Evolutionary conservation across 1,140 invertebrate species (phyloP), one percentile per base, ranked within the genome.

Genomic region (Drosophila bipectinata): DNA sequence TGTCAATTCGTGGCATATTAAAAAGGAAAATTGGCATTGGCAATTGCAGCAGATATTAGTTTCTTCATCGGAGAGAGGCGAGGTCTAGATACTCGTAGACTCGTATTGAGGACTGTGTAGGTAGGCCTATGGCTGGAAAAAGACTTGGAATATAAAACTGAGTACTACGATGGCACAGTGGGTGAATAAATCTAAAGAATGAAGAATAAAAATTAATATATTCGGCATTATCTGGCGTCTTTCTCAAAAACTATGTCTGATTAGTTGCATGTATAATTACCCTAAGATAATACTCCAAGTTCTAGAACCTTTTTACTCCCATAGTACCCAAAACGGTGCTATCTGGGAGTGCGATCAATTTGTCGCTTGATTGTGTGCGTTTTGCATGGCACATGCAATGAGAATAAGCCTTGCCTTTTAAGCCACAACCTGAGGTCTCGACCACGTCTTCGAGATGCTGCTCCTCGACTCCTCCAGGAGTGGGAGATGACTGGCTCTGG

Each of bases 1-100:
- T 88, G 82, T 85, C 82, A 85, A 82, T 85, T 85, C 82, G 83
- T 85, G 82, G 82, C 82, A 85, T 85, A 85, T 85, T 85, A 85
- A 85, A 85, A 81, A 87, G 78, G 74, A 85, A 85, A 87, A 85
- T 85, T 85, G 82, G 82, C 82, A 87, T 85, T 87, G 82, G 74
- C 82, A 78, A 88, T 85, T 82, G 78, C 78, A 82, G 41, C 82
- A 87, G 82, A 85, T 85, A 85, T 85, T 85, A 85, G 67, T 67
- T 81, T 54, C 62, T 28, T 57, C 44, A 58, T 63, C 61, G 60
- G 47, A 26, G n/a, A 15, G 28, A 41, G 45, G 21, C 32, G 45
- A 32, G 37, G 32, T 14, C 24, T 32, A 32, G 44, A 9, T 56
- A 28, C 58, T 51, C 32, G 45, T 47, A 54, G 4, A 10, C 9